Evolutionary conservation across 2,113 vertebrate species (phyloP), one percentile per base, ranked within the genome.

Genomic region (Dasyprocta punctata): DNA sequence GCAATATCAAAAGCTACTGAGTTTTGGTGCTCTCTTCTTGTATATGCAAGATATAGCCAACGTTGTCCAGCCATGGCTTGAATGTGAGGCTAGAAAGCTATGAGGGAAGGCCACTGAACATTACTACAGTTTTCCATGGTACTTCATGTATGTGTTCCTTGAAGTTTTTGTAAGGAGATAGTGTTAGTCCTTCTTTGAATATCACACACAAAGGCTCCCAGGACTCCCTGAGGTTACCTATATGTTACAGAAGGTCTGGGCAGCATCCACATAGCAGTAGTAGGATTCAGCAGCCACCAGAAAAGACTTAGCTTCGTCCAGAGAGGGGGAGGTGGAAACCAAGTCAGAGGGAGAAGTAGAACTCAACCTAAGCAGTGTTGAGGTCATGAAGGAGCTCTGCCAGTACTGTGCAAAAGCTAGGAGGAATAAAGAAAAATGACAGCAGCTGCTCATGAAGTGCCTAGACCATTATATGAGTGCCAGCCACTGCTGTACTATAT

Each of bases 401-500:
- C 98, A 99, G 97, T 99, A 99, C 97, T 99, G 99, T 65, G 99
- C 99, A 24, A 98, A 99, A 96, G 99, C 99, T 0, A 99, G 99
- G 96, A 98, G 96, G n/a, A 99, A 99, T 98, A 97, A 96, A 89
- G 99, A 99, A 65, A 58, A 28, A 8, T 56, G 63, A 87, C 99
- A 99, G 98, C 98, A 99, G 98, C 97, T 99, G 98, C 99, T 99
- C 30, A 99, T 97, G 0, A 98, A 99, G 96, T 96, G 98, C 22
- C 98, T 99, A 7, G 98, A 98, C 0, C 78, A 95, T 26, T 99
- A 99, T 0, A 98, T 99, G 49, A 98, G 98, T 0, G 99, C 99
- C 0, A 99, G 99, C 96, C 99, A 99, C 56, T 99, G 99, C 98
- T 99, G 41, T 99, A 98, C 96, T 78, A 87, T 58, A 87, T 9